These are phyloP conservation scores for Hydropotes inermis DNA, from an alignment of 2,113 vertebrate genomes.

Conservation along the genomic window DNA sequence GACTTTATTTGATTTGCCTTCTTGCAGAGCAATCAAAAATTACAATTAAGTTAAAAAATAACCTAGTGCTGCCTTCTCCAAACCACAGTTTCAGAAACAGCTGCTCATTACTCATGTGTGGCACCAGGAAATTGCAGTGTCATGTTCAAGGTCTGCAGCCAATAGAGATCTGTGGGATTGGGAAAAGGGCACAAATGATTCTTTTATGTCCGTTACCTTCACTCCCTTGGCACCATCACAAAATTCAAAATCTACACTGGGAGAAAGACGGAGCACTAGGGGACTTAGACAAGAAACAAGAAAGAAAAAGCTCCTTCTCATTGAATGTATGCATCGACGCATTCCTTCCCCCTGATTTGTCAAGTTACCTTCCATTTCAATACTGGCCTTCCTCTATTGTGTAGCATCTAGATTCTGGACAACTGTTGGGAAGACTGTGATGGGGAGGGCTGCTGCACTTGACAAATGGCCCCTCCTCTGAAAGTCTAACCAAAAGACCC, in stretches of 20 bases:
- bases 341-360: constrained; percentile 31
- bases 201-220: constrained; percentile 48
- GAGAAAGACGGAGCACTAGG: background rate
- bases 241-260: background rate
- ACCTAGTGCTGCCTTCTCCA: constrained; percentile 67
- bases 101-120: constrained; percentile 76
- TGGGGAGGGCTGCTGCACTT: constrained; percentile 42
- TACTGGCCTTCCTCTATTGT: background rate
- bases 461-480: constrained; percentile 38
- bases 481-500: constrained; percentile 30
- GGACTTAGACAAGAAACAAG: background rate
- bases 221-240: background rate
- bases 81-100: constrained; percentile 74
- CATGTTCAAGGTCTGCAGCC: constrained; percentile 68
- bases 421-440: constrained; percentile 24
- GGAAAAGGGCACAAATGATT: constrained; percentile 30
- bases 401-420: constrained; percentile 7
- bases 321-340: background rate
- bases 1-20: constrained; percentile 75
- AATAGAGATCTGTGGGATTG: constrained; percentile 57
- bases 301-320: constrained; percentile 14
- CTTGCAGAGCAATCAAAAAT: constrained; percentile 77
- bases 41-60: constrained; percentile 75
- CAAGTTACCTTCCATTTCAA: constrained; percentile 33
- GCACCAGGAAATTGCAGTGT: constrained; percentile 76